Evolutionary conservation across 2,888 invertebrate species (phyloP), one percentile per base, ranked within the genome.

Genomic region (Caenorhabditis panamensis): DNA sequence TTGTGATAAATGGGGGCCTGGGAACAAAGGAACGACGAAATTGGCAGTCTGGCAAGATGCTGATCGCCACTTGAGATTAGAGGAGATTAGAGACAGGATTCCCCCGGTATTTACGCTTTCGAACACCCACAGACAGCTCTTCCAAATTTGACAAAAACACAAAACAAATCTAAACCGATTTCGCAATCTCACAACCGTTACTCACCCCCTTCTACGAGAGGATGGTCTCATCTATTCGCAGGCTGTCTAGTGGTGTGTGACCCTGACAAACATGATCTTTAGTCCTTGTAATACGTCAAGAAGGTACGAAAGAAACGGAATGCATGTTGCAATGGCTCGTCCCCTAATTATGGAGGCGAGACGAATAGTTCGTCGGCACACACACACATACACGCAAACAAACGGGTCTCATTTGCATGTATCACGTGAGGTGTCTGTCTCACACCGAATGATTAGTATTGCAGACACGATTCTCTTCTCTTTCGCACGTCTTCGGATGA

Each of bases 391-490:
- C 54, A 54, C 44, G 63, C 63, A 58, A 64, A 36, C 37, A 64
- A 72, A 49, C 28, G 56, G 56, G 20, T 56, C 47, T 56, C 63
- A 62, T 62, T 56, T 63, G 63, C 71, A 72, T 72, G 63, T 64
- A 56, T 31, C 51, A 66, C 37, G 64, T 51, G 53, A 53, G 68
- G 49, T n/a, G 28, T 11, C 51, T 51, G 22, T n/a, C n/a, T n/a
- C n/a, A 51, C 37, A 31, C 36, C 36, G 11, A 49, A 62, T 63
- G 49, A 72, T 72, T 64, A 63, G 63, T 41, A 72, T 47, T 26
- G 61, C 59, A 37, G 61, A 41, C 41, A 20, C 22, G 51, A 51
- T 24, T 49, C 26, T 54, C 8, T 24, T 28, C 37, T 69, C 31
- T 31, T 36, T 22, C 16, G 18, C 61, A 53, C 22, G 61, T 18